Conservation (phyloP, 2,888 invertebrate genomes). For the Malthinus seriepunctatus region DNA sequence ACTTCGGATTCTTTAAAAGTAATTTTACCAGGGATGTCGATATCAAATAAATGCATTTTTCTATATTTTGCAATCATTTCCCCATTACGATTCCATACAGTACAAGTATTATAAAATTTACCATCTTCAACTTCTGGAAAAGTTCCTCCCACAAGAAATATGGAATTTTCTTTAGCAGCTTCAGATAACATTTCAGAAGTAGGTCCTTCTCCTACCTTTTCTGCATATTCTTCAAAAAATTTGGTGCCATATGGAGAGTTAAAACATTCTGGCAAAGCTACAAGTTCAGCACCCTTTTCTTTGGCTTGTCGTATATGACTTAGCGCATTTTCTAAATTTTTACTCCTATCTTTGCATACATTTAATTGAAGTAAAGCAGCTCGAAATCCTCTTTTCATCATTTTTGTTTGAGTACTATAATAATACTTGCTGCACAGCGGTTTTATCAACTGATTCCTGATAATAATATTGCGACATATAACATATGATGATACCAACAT, state of each 20-base stretch:
- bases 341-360: slow-evolving; percentile 73
- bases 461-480: too few relatives aligned
- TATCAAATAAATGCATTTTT: slow-evolving; percentile 95
- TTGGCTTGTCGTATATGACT: slow-evolving; percentile 70
- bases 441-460: neutral
- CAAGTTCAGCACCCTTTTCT: slow-evolving; percentile 65
- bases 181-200: slow-evolving; percentile 72
- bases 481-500: too few relatives aligned
- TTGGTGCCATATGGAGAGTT: slow-evolving; percentile 92
- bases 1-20: slow-evolving; percentile 90
- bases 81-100: slow-evolving; percentile 81
- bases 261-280: slow-evolving; percentile 86
- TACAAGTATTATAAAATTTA: slow-evolving; percentile 84
- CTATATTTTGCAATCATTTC: slow-evolving; percentile 78
- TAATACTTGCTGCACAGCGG: neutral
- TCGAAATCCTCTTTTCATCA: slow-evolving; percentile 32
- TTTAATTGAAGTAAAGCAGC: slow-evolving; percentile 83
- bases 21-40: slow-evolving; percentile 91
- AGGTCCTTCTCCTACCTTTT: slow-evolving; percentile 77
- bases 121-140: slow-evolving; percentile 76
- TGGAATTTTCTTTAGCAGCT: slow-evolving; percentile 73
- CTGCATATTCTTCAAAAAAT: slow-evolving; percentile 85
- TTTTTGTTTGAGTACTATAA: neutral
- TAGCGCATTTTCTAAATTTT: slow-evolving; percentile 75
- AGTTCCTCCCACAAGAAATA: slow-evolving; percentile 88